Percentiles rank a stretch among this genome's conserved stretches.
Conservation (phyloP, 2,888 invertebrate species). For the Andricus curvator region DNA sequence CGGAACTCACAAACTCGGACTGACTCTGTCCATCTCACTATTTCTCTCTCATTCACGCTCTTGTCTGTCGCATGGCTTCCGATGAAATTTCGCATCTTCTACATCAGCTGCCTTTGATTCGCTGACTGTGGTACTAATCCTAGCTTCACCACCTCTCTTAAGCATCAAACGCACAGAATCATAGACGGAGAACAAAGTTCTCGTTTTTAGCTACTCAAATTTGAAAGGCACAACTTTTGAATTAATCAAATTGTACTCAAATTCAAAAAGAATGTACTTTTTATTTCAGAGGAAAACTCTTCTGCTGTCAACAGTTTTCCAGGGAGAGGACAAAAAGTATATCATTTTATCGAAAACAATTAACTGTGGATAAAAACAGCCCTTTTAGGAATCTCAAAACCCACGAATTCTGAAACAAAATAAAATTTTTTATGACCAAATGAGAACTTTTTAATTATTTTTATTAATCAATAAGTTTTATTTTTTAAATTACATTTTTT, state of each 20-base stretch:
- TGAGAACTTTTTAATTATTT: too few species aligned
- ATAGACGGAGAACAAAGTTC: neutral
- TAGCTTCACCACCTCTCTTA: constrained; percentile 40
- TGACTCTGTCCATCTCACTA: constrained; percentile 61
- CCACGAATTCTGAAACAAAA: too few species aligned
- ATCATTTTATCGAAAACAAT: too few species aligned
- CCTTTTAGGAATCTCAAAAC: too few species aligned
- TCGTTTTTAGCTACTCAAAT: neutral
- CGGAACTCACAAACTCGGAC: constrained; percentile 71
- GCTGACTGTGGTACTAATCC: constrained; percentile 64
- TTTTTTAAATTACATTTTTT: too few species aligned
- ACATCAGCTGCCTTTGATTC: constrained; percentile 65
- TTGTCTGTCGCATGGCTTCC: constrained; percentile 67
- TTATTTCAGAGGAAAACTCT: too few species aligned
- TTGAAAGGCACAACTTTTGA: neutral
- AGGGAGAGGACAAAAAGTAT: too few species aligned
- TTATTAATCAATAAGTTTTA: too few species aligned
- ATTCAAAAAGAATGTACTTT: too few species aligned
- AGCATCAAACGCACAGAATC: constrained; percentile 1
- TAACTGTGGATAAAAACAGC: too few species aligned
- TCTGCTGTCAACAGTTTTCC: too few species aligned
- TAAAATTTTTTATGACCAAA: too few species aligned
- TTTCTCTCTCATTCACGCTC: constrained; percentile 50
- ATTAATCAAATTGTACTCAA: neutral
- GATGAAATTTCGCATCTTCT: constrained; percentile 74